Percentiles rank a stretch among this genome's conserved stretches.
Conservation (phyloP, 2,797 vertebrate genomes). For the Cheirogaleus major region DNA sequence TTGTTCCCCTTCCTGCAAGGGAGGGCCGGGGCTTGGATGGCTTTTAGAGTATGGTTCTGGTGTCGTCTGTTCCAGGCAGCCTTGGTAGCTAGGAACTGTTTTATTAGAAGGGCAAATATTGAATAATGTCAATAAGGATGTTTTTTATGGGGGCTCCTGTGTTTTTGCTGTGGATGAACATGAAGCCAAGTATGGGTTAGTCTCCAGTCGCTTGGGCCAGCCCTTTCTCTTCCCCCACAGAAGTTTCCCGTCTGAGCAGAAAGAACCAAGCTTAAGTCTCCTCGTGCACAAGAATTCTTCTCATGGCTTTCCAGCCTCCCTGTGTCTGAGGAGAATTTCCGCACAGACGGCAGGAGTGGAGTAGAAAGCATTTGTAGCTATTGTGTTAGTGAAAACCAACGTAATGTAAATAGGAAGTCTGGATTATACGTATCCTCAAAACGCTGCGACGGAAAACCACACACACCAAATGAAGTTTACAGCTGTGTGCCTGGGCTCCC, state of each 20-base stretch:
- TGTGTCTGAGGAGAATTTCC: slow-evolving; percentile 37
- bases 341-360: not conserved
- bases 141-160: not conserved
- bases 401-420: slow-evolving; percentile 67
- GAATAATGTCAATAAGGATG: not conserved
- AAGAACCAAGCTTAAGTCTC: not conserved
- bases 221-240: not conserved
- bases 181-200: not conserved
- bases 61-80: not conserved
- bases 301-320: not conserved
- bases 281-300: not conserved
- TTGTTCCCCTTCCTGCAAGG: not conserved
- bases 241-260: not conserved
- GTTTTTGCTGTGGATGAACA: slow-evolving; percentile 14
- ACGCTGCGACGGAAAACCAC: slow-evolving; percentile 25
- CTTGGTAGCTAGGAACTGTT: slow-evolving; percentile 8
- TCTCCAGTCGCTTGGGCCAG: not conserved
- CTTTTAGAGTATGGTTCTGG: not conserved
- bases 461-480: not conserved
- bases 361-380: slow-evolving; percentile 42
- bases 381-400: slow-evolving; percentile 52
- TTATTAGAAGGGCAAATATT: slow-evolving; percentile 21
- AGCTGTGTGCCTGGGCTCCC: not conserved
- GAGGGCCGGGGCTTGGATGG: not conserved
- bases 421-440: slow-evolving; percentile 49